These are phyloP conservation scores for Dendroctonus valens DNA, from an alignment of 1,140 invertebrate genomes.

Conservation along the genomic window DNA sequence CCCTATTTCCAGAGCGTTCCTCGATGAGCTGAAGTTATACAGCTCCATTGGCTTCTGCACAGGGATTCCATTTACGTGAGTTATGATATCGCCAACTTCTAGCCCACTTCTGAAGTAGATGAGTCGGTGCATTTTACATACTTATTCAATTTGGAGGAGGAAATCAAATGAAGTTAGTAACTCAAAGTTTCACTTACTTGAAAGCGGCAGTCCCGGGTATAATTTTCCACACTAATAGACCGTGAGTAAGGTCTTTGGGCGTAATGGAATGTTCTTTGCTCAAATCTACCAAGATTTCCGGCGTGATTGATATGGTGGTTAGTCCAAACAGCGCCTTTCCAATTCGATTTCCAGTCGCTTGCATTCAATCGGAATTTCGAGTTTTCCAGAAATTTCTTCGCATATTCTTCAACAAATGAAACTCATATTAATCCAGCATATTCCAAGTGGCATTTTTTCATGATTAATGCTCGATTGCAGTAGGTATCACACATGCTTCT, in stretches of 20 bases:
- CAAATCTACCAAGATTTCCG: conserved; percentile 73
- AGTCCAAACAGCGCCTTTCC: conserved; percentile 73
- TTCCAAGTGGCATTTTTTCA: no score
- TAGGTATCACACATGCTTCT: background rate
- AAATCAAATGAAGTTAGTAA: no score
- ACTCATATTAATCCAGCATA: no score
- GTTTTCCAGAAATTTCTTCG: conserved; percentile 77
- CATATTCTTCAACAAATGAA: conserved; percentile 71
- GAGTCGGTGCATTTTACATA: no score
- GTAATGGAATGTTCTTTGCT: conserved; percentile 50
- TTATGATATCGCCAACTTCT: conserved; percentile 80
- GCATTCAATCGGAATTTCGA: conserved; percentile 48
- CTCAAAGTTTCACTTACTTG: no score
- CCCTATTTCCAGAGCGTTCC: conserved; percentile 60
- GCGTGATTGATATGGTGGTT: conserved; percentile 82
- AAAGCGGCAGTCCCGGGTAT: conserved; percentile 83
- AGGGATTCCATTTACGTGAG: conserved; percentile 70
- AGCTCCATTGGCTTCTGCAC: conserved; percentile 63
- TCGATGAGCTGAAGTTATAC: conserved; percentile 29
- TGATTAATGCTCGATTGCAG: no score
- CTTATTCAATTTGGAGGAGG: no score
- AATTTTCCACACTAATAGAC: conserved; percentile 84
- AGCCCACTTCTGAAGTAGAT: conserved; percentile 77
- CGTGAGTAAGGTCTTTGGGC: conserved; percentile 63
- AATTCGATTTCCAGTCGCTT: conserved; percentile 25